A percentile compares a stretch with the other conserved stretches of the same genome.
phyloP scores from a whole-genome alignment of 2,113 vertebrate species.

The Tursiops truncatus region DNA sequence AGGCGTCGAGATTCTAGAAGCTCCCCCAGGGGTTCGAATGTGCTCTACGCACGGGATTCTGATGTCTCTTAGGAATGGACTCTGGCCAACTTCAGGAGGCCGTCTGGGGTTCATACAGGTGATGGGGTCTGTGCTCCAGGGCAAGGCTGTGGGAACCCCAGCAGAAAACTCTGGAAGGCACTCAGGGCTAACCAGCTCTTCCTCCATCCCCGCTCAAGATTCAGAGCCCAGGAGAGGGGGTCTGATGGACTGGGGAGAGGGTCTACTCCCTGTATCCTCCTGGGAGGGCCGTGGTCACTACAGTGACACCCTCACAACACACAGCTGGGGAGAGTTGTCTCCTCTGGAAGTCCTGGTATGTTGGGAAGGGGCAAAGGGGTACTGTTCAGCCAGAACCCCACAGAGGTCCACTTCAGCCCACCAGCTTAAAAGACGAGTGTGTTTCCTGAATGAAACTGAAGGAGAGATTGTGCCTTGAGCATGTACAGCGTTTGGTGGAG shows the following conservation, averaged over 20 bases:
- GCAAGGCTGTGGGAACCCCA: not conserved
- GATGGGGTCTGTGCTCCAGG: not conserved
- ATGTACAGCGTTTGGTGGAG: not conserved
- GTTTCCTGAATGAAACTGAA: not conserved
- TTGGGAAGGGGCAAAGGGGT: not conserved
- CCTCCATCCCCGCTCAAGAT: not conserved
- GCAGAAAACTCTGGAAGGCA: not conserved
- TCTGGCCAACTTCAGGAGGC: not conserved
- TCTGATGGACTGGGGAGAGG: not conserved
- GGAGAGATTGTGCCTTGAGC: not conserved
- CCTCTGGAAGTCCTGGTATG: not conserved
- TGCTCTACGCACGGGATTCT: not conserved
- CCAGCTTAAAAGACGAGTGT: not conserved
- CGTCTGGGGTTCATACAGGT: not conserved
- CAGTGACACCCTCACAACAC: not conserved
- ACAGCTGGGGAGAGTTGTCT: not conserved
- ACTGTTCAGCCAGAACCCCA: not conserved
- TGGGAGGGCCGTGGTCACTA: not conserved
- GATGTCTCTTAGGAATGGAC: not conserved
- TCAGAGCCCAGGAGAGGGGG: not conserved
- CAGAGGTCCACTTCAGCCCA: fast-evolving
- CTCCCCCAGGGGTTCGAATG: not conserved
- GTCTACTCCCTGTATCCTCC: not conserved
- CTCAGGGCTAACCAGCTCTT: not conserved
- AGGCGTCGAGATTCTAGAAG: not conserved